These are phyloP conservation scores for Gadus macrocephalus DNA, from an alignment of 2,113 vertebrate genomes.

Conservation along the genomic window DNA sequence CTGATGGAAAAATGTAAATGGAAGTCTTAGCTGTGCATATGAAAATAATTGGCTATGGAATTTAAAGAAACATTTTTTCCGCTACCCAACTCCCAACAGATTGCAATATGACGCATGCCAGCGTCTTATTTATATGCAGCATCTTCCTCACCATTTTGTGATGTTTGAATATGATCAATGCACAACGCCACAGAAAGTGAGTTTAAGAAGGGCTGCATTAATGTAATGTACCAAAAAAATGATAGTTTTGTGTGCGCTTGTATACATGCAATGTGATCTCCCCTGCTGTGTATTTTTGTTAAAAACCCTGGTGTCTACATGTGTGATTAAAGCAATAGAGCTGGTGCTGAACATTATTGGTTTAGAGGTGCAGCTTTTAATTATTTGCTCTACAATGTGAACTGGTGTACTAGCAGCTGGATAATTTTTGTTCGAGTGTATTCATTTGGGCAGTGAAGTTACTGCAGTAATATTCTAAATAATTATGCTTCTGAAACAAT, in stretches of 20 bases:
- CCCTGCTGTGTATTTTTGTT: conserved; percentile 61
- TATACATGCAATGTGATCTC: conserved; percentile 66
- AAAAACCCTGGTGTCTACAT: conserved; percentile 61
- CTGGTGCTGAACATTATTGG: conserved; percentile 56
- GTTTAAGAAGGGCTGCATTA: conserved; percentile 53
- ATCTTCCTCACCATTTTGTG: conserved; percentile 55
- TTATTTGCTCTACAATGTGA: conserved; percentile 31
- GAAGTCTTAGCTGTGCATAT: conserved; percentile 39
- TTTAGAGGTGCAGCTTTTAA: conserved; percentile 42
- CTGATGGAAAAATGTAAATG: conserved; percentile 34
- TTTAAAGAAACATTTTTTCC: not conserved
- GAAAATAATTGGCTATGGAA: conserved; percentile 19
- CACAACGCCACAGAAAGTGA: conserved; percentile 45
- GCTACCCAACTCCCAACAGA: too few relatives aligned
- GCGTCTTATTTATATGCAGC: conserved; percentile 37
- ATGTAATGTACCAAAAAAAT: conserved; percentile 64
- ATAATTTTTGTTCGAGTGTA: conserved; percentile 20
- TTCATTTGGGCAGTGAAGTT: conserved; percentile 8
- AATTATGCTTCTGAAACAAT: conserved; percentile 22
- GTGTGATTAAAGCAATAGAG: conserved; percentile 70
- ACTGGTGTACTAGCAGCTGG: conserved; percentile 31
- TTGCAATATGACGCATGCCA: not conserved
- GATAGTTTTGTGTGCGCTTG: conserved; percentile 61
- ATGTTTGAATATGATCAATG: conserved; percentile 30
- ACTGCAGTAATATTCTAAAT: conserved; percentile 23